These are phyloP conservation scores for Platyura marginata DNA, from an alignment of 1,140 invertebrate species.

Conservation along the genomic window DNA sequence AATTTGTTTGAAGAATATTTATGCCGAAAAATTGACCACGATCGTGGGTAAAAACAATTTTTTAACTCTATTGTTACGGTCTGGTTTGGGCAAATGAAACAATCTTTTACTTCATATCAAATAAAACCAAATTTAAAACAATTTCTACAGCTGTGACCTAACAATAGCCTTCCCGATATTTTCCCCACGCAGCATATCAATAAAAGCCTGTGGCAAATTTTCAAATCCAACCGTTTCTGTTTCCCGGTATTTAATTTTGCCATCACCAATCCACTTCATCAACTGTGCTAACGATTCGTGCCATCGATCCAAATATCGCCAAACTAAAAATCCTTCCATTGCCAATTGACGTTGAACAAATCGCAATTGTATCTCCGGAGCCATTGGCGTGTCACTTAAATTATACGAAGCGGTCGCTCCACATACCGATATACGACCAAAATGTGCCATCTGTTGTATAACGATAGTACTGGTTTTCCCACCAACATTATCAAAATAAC, in stretches of 20 bases:
- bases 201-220: constrained; percentile 41
- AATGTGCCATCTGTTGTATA: constrained; percentile 35
- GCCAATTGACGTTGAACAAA: constrained; percentile 33
- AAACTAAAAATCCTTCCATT: constrained; percentile 40
- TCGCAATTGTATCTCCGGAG: constrained; percentile 29
- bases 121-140: too few species aligned
- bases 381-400: constrained; percentile 3
- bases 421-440: constrained; percentile 36
- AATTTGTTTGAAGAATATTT: too few species aligned
- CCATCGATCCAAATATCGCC: constrained; percentile 22
- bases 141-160: constrained; percentile 9
- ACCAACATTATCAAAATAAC: constrained; percentile 51
- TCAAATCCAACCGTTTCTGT: constrained; percentile 42
- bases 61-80: too few species aligned
- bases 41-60: too few species aligned
- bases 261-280: constrained; percentile 32
- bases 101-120: background rate
- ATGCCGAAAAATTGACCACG: too few species aligned
- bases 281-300: constrained; percentile 30
- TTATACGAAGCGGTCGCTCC: constrained; percentile 27
- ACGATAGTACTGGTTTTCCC: constrained; percentile 38
- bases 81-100: too few species aligned
- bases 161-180: constrained; percentile 46
- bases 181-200: constrained; percentile 36
- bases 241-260: constrained; percentile 39